Base-by-base conservation (phyloP, 2,113 vertebrate genomes). In the Forbesichthys papilliferus region DNA sequence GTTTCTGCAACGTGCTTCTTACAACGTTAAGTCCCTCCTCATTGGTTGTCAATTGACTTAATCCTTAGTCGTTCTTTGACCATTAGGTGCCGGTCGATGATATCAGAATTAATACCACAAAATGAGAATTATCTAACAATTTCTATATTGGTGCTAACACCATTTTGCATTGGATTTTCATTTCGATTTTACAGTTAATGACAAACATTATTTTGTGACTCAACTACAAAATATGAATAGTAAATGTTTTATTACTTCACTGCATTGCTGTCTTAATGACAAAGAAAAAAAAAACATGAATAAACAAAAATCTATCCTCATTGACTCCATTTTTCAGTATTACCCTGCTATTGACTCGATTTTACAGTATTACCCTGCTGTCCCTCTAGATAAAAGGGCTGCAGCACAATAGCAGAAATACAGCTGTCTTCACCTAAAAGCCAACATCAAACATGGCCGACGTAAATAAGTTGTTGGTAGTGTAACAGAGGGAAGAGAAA, bases 1-100 rank as follows among this genome's bases (percentile, higher is more conserved):
- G 64, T n/a, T 75, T 78, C 62, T 12, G 16, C 56, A 68, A 16
- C 11, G 7, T 3, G 16, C 71, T 78, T 42, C 67, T 84, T 70
- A 74, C 62, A 51, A 55, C 36, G 54, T 54, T 27, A 46, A 72
- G 67, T 76, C 77, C 81, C 79, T 6, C 49, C 68, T 51, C 73
- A 7, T 64, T 18, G 58, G 34, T 58, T 36, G 4, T 81, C 69
- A 78, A 72, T 33, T 62, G 5, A 59, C 20, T 36, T 66, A 16
- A 58, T 6, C 7, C 4, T 42, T 27, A 27, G 36, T 8, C 36
- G 7, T 42, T 42, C 36, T 42, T 42, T 42, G 7, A 42, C 36
- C 36, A 42, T 42, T 42, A 42, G 36, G 36, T 42, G 36, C 36
- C 36, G 0, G 36, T 42, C 36, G 1, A 42, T 7, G 5, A 42